Evolutionary conservation across 2,113 vertebrate genomes (phyloP).

Genomic region (Tringa solitaria): DNA sequence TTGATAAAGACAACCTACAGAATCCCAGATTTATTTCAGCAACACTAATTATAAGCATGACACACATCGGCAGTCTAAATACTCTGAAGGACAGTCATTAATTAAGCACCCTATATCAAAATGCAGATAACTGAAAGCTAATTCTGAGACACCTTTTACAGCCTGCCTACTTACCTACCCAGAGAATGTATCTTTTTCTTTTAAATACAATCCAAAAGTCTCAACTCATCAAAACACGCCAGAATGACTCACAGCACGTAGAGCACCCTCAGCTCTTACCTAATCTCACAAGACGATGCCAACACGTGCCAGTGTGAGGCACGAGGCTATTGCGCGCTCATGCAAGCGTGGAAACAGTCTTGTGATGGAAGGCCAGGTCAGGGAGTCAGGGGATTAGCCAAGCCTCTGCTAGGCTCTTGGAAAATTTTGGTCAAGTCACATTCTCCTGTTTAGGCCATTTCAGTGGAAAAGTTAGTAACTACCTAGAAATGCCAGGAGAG

Average conservation of each 20-base stretch:
- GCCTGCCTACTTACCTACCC: not conserved
- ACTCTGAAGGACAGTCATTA: not conserved
- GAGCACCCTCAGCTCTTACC: not conserved
- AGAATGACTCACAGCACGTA: not conserved
- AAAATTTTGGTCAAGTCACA: not conserved
- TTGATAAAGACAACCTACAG: not conserved
- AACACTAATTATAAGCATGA: not conserved
- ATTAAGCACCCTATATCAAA: not conserved
- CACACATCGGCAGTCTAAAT: not conserved
- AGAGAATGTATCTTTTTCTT: not conserved
- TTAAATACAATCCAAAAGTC: not conserved
- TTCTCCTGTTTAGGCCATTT: not conserved
- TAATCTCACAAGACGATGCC: not conserved
- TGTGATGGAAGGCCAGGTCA: not conserved
- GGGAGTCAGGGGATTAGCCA: not conserved
- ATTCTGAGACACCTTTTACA: not conserved
- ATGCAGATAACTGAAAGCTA: not conserved
- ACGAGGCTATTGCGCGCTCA: not conserved
- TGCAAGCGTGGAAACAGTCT: not conserved
- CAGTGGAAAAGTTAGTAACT: not conserved
- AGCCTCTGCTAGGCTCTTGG: not conserved
- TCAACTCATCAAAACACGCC: not conserved
- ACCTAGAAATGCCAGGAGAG: not conserved
- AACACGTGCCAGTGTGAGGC: not conserved
- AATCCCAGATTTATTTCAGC: not conserved